Evolutionary conservation across 2,888 invertebrate genomes (phyloP), one percentile per base, ranked within the genome.

Genomic region (Andrena dorsata): DNA sequence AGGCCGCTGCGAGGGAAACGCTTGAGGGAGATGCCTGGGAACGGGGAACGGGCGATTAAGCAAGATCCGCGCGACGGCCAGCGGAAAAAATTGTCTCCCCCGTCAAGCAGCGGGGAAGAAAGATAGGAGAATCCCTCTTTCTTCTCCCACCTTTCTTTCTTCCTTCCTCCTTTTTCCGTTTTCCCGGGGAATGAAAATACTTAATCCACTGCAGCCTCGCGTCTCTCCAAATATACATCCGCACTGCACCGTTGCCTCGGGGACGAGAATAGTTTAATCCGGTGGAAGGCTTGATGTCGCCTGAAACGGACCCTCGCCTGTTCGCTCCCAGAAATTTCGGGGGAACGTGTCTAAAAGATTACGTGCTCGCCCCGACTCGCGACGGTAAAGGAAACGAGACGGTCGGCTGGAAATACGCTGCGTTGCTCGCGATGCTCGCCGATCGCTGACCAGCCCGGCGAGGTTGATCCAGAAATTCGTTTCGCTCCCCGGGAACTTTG

Each of bases 11-110:
- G 2, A 26, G 74, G 76, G 68, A 79, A 84, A 79, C 58, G 76
- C 65, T 76, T 47, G 73, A 60, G 53, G 51, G 74, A 68, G 63
- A 70, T 60, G 58, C 6, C 60, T 3, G 58, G 60, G 30, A 30
- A 70, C 71, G 63, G 16, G 77, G 51, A 69, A 65, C 35, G 78
- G 74, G 68, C 78, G 80, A 86, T 85, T 83, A 86, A 76, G 61
- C 63, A 53, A 65, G 65, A 86, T 86, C 64, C 68, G 41, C 72
- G 75, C 20, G 58, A 66, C 41, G 20, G 58, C 26, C 35, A 20
- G 58, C 10, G 82, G 28, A 63, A 74, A 81, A 84, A 84, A 78
- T 61, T 32, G 63, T 70, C 74, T 60, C 76, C 66, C 76, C 80
- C 66, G 64, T 63, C 71, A 68, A 63, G 60, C n/a, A 66, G 53